Base-by-base conservation (phyloP, 2,888 invertebrate species). In the Phorcus lineatus region DNA sequence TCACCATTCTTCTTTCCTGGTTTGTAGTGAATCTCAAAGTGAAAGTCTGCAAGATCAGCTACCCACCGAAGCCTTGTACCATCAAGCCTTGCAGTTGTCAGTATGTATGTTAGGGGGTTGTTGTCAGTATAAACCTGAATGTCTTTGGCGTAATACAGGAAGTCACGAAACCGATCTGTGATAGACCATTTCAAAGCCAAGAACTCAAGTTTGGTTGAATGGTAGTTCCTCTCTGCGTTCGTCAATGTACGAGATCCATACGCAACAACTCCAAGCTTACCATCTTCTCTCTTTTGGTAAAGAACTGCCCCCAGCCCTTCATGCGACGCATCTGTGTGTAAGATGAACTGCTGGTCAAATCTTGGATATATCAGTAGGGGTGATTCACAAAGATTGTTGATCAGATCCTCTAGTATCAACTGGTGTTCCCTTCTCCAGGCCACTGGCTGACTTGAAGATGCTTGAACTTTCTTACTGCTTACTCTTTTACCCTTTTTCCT, bases 121-220 rank as follows among this genome's bases (percentile, higher is more conserved):
- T 36, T 36, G 7, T 36, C 36, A 2, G 36, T 36, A 36, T 36
- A 36, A 2, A 36, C 36, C 36, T 36, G 4, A 2, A 36, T 7
- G 4, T 36, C 52, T 16, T 7, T 80, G 0, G 83, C 54, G 62
- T 85, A 85, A 53, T 83, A 85, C 0, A 86, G 74, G 31, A 83
- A 86, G 67, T 85, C 84, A 22, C 83, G 47, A 57, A 86, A 86
- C 0, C 83, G 70, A 0, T 86, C 85, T 9, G 80, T 77, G 0
- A 85, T 74, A 6, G 83, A 79, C 86, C 83, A 84, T 74, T 83
- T 81, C 0, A 86, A 24, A 7, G 83, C 83, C 16, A 84, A 53
- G 40, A 85, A 81, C 47, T 81, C 81, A 6, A 81, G 31, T 75
- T 81, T 81, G 4, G 78, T 78, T 0, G 78, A 78, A 53, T 81